Evolutionary conservation across 2,888 invertebrate genomes (phyloP).

Genomic region (Epicampocera succincta): DNA sequence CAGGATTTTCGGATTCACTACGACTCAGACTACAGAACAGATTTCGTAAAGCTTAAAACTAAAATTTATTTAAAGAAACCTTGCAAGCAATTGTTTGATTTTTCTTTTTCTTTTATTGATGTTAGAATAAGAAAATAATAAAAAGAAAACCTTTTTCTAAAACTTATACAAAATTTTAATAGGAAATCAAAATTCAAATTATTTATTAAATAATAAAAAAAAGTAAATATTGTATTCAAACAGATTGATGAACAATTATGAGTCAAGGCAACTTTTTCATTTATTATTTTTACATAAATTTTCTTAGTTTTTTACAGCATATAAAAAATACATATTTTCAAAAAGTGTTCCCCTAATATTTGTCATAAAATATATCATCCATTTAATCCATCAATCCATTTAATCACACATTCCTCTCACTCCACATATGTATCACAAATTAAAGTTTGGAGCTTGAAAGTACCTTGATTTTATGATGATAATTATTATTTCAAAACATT

Average conservation of each 20-base stretch:
- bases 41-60: no score
- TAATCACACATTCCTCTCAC: not conserved
- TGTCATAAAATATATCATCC: no score
- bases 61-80: slow-evolving; percentile 20
- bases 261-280: not conserved
- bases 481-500: not conserved
- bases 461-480: slow-evolving; percentile 57
- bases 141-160: slow-evolving; percentile 54
- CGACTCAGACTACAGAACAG: no score
- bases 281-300: not conserved
- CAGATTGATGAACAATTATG: not conserved
- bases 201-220: slow-evolving; percentile 28
- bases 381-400: no score
- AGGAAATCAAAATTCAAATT: slow-evolving; percentile 53
- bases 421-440: slow-evolving; percentile 47
- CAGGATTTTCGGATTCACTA: not conserved
- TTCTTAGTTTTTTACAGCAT: not conserved
- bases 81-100: slow-evolving; percentile 58
- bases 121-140: slow-evolving; percentile 47
- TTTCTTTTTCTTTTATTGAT: slow-evolving; percentile 62
- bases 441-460: slow-evolving; percentile 38
- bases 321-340: not conserved
- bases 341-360: not conserved
- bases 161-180: slow-evolving; percentile 60
- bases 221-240: not conserved